Percentiles rank a stretch among this genome's conserved stretches.
Evolutionary conservation across 92 coral and sea anemone species (phyloP).

Genomic region (Montipora capitata): DNA sequence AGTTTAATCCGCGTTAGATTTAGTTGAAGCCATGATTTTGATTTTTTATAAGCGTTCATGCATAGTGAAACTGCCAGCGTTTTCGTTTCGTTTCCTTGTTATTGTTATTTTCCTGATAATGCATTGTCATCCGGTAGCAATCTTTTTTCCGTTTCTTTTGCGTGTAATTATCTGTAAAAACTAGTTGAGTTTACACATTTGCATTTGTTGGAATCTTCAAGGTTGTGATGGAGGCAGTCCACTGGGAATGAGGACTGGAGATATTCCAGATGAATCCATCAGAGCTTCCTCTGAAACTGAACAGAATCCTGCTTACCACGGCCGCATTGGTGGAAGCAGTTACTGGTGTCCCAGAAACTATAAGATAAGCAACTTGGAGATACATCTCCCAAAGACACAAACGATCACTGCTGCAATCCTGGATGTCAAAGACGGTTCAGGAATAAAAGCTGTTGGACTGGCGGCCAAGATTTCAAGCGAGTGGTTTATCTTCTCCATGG

Average conservation of each 20-base stretch:
- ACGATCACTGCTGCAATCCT: neutral
- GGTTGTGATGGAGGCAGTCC: conserved; percentile 12
- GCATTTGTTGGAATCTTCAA: neutral
- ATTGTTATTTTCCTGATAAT: no score
- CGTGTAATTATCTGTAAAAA: no score
- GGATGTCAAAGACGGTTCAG: neutral
- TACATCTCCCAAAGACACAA: neutral
- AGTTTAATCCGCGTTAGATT: no score
- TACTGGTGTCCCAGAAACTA: conserved; percentile 4
- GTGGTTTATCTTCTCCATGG: neutral
- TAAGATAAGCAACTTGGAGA: neutral
- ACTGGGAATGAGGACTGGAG: conserved; percentile 29
- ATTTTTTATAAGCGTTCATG: no score
- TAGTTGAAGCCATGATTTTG: no score
- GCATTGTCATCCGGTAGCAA: no score
- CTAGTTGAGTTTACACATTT: no score
- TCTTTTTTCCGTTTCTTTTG: no score
- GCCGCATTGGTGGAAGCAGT: conserved; percentile 8
- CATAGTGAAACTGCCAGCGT: no score
- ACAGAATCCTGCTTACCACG: conserved; percentile 4
- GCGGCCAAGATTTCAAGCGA: no score
- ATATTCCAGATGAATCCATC: neutral
- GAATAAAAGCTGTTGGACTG: neutral
- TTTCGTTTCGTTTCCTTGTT: no score
- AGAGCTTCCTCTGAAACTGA: conserved; percentile 1